Base-by-base conservation (phyloP, 2,888 invertebrate species). In the Hydroisotoma schaefferi region DNA sequence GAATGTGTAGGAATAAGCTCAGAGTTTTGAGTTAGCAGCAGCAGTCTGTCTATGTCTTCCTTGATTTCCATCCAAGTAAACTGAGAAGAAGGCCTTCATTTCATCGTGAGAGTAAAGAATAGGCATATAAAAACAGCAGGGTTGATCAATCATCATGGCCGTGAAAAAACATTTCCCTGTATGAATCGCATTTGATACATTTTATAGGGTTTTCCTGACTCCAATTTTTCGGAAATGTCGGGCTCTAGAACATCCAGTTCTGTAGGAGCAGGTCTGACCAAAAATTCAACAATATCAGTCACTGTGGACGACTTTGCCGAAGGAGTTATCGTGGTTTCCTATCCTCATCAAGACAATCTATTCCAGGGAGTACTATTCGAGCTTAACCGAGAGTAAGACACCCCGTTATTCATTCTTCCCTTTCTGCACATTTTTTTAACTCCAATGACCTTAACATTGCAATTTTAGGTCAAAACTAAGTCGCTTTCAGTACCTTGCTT, bases 331-430 rank as follows among this genome's bases (percentile, higher is more conserved):
- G 67, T 71, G 18, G 69, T 69, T 18, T 70, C 71, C 25, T 71
- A 66, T 59, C 38, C 61, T 2, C 68, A 70, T 57, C 57, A 62
- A 53, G 65, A 61, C 49, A 66, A 60, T 60, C 56, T 68, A n/a
- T 71, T 68, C 52, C 71, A 71, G 52, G 71, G 71, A 37, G 71
- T 71, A 59, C 65, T 71, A 20, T 65, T 71, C 40, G 67, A 71
- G 57, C 63, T 71, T 33, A 67, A 68, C 49, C 55, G 71, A 69
- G 67, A 71, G 71, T 71, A 68, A 70, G 67, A 56, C n/a, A n/a
- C 28, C 54, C 23, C 20, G 33, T 33, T 15, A 33, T 33, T 33
- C 15, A 33, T 33, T 33, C 15, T 33, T 33, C 8, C 33, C 8
- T 33, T n/a, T n/a, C n/a, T n/a, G n/a, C n/a, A n/a, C n/a, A n/a